These are phyloP conservation scores for Chymomyza procnemis DNA, from an alignment of 2,888 invertebrate species.

Conservation along the genomic window DNA sequence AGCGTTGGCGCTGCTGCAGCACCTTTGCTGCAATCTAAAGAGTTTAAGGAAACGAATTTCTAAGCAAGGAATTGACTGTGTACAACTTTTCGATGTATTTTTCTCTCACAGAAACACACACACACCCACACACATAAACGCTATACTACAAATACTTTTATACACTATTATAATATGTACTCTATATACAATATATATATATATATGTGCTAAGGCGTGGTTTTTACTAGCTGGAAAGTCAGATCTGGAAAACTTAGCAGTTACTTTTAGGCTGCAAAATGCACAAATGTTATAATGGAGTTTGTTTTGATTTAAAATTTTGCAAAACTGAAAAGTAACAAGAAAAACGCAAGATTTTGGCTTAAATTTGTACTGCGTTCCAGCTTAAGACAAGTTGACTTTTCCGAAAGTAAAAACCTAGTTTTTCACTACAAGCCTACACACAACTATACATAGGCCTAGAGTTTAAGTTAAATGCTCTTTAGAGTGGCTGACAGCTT, in stretches of 20 bases:
- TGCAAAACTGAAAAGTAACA: too few species aligned
- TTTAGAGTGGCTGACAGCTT: not conserved
- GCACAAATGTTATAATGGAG: too few species aligned
- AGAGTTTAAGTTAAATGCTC: slow-evolving; percentile 22
- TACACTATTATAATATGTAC: slow-evolving; percentile 13
- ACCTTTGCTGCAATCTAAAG: slow-evolving; percentile 73
- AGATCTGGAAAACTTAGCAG: too few species aligned
- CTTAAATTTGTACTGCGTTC: too few species aligned
- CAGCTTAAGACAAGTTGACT: not conserved
- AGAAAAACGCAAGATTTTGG: too few species aligned
- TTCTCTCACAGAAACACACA: slow-evolving; percentile 15
- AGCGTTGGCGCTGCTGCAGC: slow-evolving; percentile 48
- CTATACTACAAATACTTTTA: slow-evolving; percentile 9
- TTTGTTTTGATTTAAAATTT: too few species aligned
- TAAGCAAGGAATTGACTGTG: slow-evolving; percentile 44
- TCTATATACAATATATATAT: too few species aligned
- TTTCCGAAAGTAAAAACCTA: not conserved
- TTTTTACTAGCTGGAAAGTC: not conserved
- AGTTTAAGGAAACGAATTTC: slow-evolving; percentile 78
- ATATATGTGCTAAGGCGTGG: not conserved
- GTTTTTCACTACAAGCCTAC: not conserved
- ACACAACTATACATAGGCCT: slow-evolving; percentile 19
- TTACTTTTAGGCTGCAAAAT: too few species aligned
- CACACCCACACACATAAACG: slow-evolving; percentile 10
- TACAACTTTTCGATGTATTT: slow-evolving; percentile 22